These are phyloP conservation scores for Pseudochirops corinnae DNA, from an alignment of 2,797 vertebrate species.

Conservation along the genomic window DNA sequence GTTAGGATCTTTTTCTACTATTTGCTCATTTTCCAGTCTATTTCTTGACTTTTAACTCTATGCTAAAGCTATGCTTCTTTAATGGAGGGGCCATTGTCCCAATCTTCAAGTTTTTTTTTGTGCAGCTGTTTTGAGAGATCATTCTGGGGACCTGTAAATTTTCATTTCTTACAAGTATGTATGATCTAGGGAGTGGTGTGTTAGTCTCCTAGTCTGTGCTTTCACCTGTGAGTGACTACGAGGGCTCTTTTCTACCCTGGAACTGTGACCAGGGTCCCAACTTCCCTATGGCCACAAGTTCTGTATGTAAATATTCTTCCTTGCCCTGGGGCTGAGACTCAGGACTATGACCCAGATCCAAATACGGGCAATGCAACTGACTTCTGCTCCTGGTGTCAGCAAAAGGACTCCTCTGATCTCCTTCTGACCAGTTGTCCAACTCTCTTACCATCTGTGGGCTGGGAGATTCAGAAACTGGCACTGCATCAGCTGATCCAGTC, in stretches of 20 bases:
- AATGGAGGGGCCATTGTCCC: neutral
- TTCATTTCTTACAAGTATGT: neutral
- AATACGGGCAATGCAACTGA: too few species aligned
- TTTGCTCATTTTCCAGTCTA: neutral
- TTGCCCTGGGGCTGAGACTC: neutral
- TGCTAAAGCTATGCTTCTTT: neutral
- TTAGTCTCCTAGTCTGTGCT: neutral
- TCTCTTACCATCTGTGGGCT: neutral
- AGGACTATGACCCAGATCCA: too few species aligned
- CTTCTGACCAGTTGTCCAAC: too few species aligned
- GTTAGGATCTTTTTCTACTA: neutral
- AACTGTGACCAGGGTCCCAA: neutral
- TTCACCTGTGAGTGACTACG: neutral
- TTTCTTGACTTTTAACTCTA: neutral
- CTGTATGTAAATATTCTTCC: neutral
- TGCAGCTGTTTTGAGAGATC: too few species aligned
- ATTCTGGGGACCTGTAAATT: neutral
- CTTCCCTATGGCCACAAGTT: neutral
- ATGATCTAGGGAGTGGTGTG: too few species aligned
- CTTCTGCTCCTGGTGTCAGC: too few species aligned
- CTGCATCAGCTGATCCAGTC: neutral
- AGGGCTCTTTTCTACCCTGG: neutral
- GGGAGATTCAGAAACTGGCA: neutral
- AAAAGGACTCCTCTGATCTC: too few species aligned
- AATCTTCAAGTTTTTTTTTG: neutral